Percentiles rank a stretch among this genome's conserved stretches.
Conservation (phyloP, 2,888 invertebrate species). For the Xestia ashworthii region DNA sequence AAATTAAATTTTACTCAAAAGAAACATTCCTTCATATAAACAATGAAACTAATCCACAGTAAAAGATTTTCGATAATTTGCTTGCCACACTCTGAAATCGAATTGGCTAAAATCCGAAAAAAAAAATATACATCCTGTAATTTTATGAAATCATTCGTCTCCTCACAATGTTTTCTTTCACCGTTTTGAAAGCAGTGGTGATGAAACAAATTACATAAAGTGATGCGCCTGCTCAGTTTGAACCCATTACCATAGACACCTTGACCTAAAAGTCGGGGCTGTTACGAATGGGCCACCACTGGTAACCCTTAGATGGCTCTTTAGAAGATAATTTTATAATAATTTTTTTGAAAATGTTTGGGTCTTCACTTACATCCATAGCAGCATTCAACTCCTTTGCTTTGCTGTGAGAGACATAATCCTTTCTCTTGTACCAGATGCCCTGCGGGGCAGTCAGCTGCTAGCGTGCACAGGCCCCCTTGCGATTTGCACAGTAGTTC, state of each 20-base stretch:
- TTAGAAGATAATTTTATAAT: no score
- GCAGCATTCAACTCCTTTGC: conserved; percentile 79
- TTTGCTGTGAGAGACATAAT: conserved; percentile 75
- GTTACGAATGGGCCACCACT: not conserved
- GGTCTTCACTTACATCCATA: conserved; percentile 74
- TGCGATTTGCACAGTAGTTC: conserved; percentile 67
- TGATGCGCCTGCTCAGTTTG: not conserved
- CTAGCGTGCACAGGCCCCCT: conserved; percentile 78
- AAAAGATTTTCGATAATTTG: no score
- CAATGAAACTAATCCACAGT: no score
- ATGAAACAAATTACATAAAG: not conserved
- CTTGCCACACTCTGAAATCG: no score
- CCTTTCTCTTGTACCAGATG: conserved; percentile 64
- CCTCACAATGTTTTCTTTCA: not conserved
- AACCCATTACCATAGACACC: not conserved
- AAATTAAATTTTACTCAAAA: no score
- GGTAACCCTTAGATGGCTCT: not conserved
- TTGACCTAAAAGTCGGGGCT: not conserved
- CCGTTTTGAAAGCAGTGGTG: not conserved
- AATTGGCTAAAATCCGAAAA: no score
- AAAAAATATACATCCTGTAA: no score
- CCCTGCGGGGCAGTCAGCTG: conserved; percentile 74
- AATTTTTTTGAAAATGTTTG: not conserved
- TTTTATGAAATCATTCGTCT: not conserved
- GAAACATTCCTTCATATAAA: no score